Conservation (phyloP, 2,113 vertebrate species). For the Thamnophis sirtalis region DNA sequence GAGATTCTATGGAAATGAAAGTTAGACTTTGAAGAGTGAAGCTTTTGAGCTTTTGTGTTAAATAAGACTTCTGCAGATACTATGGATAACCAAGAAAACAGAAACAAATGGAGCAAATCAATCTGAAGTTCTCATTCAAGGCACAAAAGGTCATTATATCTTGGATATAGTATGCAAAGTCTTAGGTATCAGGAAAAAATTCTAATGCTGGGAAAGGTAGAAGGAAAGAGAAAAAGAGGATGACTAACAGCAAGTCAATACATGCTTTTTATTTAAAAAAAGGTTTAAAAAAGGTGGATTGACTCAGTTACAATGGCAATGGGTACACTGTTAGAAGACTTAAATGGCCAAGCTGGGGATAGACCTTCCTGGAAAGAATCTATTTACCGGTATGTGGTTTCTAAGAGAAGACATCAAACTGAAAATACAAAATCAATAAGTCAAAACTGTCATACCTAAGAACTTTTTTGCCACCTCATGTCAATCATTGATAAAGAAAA, state of each 20-base stretch:
- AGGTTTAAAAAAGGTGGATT: background rate
- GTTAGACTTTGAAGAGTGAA: background rate
- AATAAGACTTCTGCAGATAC: background rate
- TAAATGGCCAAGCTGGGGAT: background rate
- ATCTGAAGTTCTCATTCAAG: background rate
- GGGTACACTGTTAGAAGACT: background rate
- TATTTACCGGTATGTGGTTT: background rate
- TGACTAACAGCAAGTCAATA: background rate
- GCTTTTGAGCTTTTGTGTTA: background rate
- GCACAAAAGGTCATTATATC: background rate
- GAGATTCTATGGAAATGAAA: background rate
- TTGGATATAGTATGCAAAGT: background rate
- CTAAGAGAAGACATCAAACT: background rate
- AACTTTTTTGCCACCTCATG: background rate
- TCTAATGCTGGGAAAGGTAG: background rate
- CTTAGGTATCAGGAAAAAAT: background rate
- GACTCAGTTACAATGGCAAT: background rate
- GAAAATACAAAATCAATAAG: background rate
- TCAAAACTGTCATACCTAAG: background rate
- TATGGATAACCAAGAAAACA: background rate
- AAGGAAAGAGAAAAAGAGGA: background rate
- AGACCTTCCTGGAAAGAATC: background rate
- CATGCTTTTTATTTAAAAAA: background rate
- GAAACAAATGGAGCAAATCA: background rate
- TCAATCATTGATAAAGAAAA: background rate